These are phyloP conservation scores for Drosophila neonasuta DNA, from an alignment of 2,888 invertebrate genomes.

Conservation along the genomic window DNA sequence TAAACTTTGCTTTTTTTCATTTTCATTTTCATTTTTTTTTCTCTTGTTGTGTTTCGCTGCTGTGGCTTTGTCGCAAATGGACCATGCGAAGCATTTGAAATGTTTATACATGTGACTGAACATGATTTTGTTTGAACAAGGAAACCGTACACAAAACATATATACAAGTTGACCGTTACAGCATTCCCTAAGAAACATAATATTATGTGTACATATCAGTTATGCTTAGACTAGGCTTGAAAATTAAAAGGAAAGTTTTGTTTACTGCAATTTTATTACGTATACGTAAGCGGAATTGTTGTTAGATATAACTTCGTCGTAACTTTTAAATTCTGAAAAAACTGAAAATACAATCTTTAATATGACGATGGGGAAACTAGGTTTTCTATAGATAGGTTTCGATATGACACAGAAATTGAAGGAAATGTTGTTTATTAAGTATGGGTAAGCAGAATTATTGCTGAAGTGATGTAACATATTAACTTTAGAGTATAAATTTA, in stretches of 20 bases:
- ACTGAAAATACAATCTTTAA: too few species aligned
- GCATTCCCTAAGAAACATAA: background rate
- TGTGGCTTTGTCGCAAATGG: conserved; percentile 61
- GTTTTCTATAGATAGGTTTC: too few species aligned
- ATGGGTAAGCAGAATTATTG: too few species aligned
- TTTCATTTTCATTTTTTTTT: conserved; percentile 1
- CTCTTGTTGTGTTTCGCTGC: conserved; percentile 18
- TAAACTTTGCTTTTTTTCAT: conserved; percentile 24
- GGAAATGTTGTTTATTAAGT: too few species aligned
- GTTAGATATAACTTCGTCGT: too few species aligned
- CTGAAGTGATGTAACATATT: too few species aligned
- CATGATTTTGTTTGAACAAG: conserved; percentile 41
- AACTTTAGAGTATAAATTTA: too few species aligned
- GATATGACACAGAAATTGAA: too few species aligned
- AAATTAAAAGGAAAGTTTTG: background rate
- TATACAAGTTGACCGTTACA: background rate
- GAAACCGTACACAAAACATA: conserved; percentile 22
- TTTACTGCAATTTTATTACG: background rate
- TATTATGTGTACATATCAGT: background rate
- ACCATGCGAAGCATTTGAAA: conserved; percentile 61
- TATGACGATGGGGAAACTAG: too few species aligned
- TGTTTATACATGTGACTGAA: conserved; percentile 61
- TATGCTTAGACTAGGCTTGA: background rate
- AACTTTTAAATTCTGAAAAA: too few species aligned
- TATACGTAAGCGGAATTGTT: background rate